Percentiles rank a stretch among this genome's conserved stretches.
Conservation (phyloP, 2,888 invertebrate genomes). For the Crematogaster levior region DNA sequence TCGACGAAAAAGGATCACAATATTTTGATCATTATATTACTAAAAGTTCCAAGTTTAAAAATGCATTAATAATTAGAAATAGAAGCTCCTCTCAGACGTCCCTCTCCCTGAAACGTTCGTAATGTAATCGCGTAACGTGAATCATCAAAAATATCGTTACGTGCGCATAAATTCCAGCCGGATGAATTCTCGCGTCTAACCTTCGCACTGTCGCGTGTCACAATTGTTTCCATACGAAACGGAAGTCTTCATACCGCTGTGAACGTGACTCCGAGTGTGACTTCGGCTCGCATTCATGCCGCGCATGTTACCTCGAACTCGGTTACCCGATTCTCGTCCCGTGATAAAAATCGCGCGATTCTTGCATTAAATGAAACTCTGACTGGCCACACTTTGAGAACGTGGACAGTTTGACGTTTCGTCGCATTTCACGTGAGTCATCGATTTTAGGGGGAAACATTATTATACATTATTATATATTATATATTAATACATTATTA, state of each 20-base stretch:
- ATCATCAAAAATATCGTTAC: constrained; percentile 49
- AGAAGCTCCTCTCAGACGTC: not conserved
- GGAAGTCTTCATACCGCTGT: constrained; percentile 38
- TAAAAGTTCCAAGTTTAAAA: not conserved
- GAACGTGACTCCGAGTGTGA: constrained; percentile 26
- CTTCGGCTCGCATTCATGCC: constrained; percentile 21
- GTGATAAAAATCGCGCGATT: constrained; percentile 26
- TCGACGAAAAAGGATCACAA: not conserved
- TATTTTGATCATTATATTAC: not conserved
- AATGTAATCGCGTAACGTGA: constrained; percentile 41
- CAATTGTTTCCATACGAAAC: constrained; percentile 47
- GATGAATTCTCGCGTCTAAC: constrained; percentile 46
- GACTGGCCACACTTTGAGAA: not conserved
- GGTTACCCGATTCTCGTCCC: constrained; percentile 30
- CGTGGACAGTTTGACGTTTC: not conserved
- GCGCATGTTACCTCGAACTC: constrained; percentile 18
- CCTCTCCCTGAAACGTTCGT: not conserved
- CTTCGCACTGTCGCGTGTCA: constrained; percentile 49
- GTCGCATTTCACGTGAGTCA: constrained; percentile 13
- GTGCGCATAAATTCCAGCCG: constrained; percentile 41
- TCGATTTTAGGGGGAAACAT: constrained; percentile 5
- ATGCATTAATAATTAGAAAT: constrained; percentile 3
- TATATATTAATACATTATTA: too few relatives aligned
- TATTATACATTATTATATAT: too few relatives aligned
- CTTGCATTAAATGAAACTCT: constrained; percentile 5